Evolutionary conservation across 2,113 vertebrate genomes (phyloP).

Genomic region (Hypomesus transpacificus): DNA sequence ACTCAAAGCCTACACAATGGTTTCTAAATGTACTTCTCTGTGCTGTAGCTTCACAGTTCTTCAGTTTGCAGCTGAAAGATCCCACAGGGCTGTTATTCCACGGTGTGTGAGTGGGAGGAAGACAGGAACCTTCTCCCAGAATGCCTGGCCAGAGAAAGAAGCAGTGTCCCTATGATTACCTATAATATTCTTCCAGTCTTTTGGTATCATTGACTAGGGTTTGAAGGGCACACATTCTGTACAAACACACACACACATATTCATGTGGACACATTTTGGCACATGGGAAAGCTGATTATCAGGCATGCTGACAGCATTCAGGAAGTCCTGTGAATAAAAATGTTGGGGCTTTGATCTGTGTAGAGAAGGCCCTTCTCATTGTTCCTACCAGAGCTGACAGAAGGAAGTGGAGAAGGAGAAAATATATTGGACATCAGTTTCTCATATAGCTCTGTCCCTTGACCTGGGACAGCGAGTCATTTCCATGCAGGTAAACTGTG

Average conservation of each 20-base stretch:
- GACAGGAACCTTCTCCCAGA: too few species aligned
- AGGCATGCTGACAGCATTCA: conserved; percentile 30
- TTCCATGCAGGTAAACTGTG: conserved; percentile 31
- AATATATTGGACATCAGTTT: conserved; percentile 28
- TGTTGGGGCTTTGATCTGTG: conserved; percentile 44
- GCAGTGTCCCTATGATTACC: too few species aligned
- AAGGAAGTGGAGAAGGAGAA: not conserved
- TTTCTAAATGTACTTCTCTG: too few species aligned
- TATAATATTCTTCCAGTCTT: too few species aligned
- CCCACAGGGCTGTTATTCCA: too few species aligned
- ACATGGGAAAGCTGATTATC: conserved; percentile 5
- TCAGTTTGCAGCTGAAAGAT: too few species aligned
- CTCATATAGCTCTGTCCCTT: conserved; percentile 29
- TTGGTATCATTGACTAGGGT: too few species aligned
- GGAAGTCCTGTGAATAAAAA: conserved; percentile 45
- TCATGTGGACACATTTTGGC: not conserved
- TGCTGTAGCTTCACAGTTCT: too few species aligned
- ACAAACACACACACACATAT: not conserved
- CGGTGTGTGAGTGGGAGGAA: too few species aligned
- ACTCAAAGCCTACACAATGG: too few species aligned
- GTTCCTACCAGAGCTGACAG: conserved; percentile 2
- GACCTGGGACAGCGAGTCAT: conserved; percentile 21
- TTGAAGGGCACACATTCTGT: not conserved
- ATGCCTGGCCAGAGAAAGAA: too few species aligned
- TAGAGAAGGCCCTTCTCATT: conserved; percentile 41